These are phyloP conservation scores for Lerema accius DNA, from an alignment of 1,140 invertebrate genomes.

Conservation along the genomic window DNA sequence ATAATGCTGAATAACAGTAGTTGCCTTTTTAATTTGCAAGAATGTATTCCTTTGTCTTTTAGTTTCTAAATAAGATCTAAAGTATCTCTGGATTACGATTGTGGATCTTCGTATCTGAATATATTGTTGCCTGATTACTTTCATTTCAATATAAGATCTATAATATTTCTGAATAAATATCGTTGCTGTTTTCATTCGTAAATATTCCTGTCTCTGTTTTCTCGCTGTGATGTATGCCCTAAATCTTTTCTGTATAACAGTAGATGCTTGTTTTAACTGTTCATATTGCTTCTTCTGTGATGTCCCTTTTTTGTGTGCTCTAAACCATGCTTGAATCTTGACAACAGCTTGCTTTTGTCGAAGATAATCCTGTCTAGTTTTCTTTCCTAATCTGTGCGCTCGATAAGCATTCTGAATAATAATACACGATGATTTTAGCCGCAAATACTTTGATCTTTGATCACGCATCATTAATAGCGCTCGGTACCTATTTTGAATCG, in stretches of 20 bases:
- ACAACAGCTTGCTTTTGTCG: conserved; percentile 55
- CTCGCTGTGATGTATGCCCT: conserved; percentile 52
- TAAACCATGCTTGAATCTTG: conserved; percentile 75
- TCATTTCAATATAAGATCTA: conserved; percentile 69
- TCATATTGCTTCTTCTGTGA: conserved; percentile 40
- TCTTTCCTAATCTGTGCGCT: conserved; percentile 54
- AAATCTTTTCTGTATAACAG: conserved; percentile 68
- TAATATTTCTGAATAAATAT: conserved; percentile 74
- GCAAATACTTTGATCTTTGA: conserved; percentile 59
- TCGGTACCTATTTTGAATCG: conserved; percentile 68
- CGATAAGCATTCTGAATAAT: conserved; percentile 64
- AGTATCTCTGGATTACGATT: conserved; percentile 77
- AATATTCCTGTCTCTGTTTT: conserved; percentile 51
- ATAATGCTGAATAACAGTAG: conserved; percentile 60
- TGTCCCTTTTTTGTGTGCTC: conserved; percentile 57
- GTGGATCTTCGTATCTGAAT: conserved; percentile 53
- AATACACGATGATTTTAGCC: conserved; percentile 47
- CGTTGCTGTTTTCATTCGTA: conserved; percentile 57
- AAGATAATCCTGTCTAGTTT: conserved; percentile 53
- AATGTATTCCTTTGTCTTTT: conserved; percentile 67
- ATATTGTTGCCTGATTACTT: conserved; percentile 54
- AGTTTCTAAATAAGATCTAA: conserved; percentile 67
- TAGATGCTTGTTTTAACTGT: conserved; percentile 49
- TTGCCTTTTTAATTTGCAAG: conserved; percentile 56
- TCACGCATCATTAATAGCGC: conserved; percentile 59